Evolutionary conservation across 2,113 vertebrate species (phyloP), one percentile per base, ranked within the genome.

Genomic region (Turnix velox): DNA sequence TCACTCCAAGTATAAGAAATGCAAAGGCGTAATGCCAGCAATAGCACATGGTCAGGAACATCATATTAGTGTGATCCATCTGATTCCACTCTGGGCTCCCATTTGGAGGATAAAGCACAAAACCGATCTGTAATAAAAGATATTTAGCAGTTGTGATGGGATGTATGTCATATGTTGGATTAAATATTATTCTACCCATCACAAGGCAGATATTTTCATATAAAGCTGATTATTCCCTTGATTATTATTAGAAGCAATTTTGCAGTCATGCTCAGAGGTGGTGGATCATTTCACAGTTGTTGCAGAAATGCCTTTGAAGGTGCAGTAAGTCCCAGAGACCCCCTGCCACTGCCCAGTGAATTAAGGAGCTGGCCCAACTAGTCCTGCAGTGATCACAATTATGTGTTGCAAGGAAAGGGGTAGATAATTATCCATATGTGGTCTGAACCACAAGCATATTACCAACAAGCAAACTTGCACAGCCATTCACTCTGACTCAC

Each of bases 21-120:
- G 97, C 95, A 67, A 98, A 97, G 45, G 98, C 98, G 1, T 99
- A 98, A 97, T 99, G 99, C 99, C 99, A 99, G 92, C 99, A 99
- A 94, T 98, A 99, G 92, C 98, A 99, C 97, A 99, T 97, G 62
- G 98, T 98, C 73, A 99, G 86, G 93, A 99, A 99, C 98, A 98
- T 98, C 94, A 98, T 79, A 45, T 99, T 99, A 84, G 84, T 97
- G 75, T 98, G 98, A 94, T 99, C 98, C 2, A 12, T 95, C 74
- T 97, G 94, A 95, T 99, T 98, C 99, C 99, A 99, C 81, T 98
- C 97, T 23, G 98, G 96, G 22, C 96, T 95, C 28, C 98, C 98
- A 13, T 76, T 97, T 19, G 97, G 98, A 19, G 99, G 98, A 91
- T 98, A 99, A 92, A 99, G 98, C 69, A 99, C 98, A 95, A 98